Base-by-base conservation (phyloP, 2,113 vertebrate genomes). In the Tricholaema leucomelas region DNA sequence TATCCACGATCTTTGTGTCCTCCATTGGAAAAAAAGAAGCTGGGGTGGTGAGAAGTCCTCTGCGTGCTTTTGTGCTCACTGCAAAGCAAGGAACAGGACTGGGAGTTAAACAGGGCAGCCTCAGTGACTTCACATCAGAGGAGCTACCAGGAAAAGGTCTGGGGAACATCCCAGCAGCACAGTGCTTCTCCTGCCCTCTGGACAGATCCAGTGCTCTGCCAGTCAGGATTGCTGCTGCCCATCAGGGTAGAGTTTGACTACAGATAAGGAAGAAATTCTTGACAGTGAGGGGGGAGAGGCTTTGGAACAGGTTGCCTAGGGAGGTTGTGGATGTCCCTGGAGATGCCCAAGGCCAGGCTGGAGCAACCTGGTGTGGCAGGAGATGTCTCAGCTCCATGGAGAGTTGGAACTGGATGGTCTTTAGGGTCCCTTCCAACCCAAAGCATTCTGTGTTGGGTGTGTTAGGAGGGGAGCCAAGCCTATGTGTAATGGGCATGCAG, bases 161-260 rank as follows among this genome's bases (percentile, higher is more conserved):
- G 71, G 38, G 42, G 33, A 52, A 5, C 2, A 5, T 88, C 36
- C 60, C 59, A 42, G 5, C 59, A 28, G 14, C 2, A 1, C 50
- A 7, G 40, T 36, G 60, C 28, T 78, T 15, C 52, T 70, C 50
- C 48, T 76, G 70, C 58, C 58, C 24, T 31, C 9, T 3, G 2
- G 38, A 17, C 56, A 42, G 20, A n/a, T 7, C 40, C 1, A 0
- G 0, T 31, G 44, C n/a, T 30, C 52, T 36, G 28, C 2, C 42
- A 50, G 46, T 40, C 58, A 2, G 55, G 6, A 36, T 9, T 28
- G 2, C 65, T n/a, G 65, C 44, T 46, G 36, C 36, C n/a, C 5
- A 0, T 2, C 4, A 36, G 56, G 35, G 2, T 33, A 50, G 11
- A 24, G 12, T 13, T 25, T 24, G 48, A 25, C 48, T 24, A 23